A percentile compares a stretch with the other conserved stretches of the same genome.
phyloP scores from a whole-genome alignment of 2,888 invertebrate genomes.

The Lissonota sp. region DNA sequence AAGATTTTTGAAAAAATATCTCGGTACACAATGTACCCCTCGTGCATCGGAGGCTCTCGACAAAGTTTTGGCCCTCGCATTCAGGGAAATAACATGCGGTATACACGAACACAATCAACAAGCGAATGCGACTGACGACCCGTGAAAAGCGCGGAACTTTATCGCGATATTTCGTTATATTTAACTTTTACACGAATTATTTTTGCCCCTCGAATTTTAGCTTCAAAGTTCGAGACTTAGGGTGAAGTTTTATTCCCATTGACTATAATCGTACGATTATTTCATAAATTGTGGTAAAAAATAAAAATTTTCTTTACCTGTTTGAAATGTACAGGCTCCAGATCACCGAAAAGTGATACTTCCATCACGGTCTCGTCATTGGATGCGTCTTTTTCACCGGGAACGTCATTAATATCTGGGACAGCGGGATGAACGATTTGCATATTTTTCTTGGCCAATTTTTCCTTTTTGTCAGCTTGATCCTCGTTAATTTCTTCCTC shows the following conservation, averaged over 20 bases:
- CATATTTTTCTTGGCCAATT: neutral
- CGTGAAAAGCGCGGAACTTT: neutral
- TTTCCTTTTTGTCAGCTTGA: constrained; percentile 1
- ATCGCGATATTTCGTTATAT: neutral
- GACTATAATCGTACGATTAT: too few species aligned
- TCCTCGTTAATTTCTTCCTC: constrained; percentile 37
- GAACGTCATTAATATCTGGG: constrained; percentile 76
- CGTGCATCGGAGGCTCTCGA: constrained; percentile 82
- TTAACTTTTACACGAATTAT: neutral
- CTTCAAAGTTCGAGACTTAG: too few species aligned
- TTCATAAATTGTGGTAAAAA: too few species aligned
- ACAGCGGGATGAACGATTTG: constrained; percentile 62
- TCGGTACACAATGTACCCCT: constrained; percentile 82
- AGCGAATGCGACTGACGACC: neutral
- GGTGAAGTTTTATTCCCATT: too few species aligned
- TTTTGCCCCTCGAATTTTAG: too few species aligned
- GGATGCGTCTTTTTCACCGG: constrained; percentile 39
- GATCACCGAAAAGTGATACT: constrained; percentile 73
- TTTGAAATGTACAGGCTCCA: constrained; percentile 75
- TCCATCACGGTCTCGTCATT: constrained; percentile 11
- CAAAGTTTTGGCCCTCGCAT: constrained; percentile 78
- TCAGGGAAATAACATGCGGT: constrained; percentile 64
- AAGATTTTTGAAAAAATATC: constrained; percentile 62
- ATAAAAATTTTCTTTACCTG: constrained; percentile 67
- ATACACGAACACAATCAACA: constrained; percentile 25